Evolutionary conservation across 2,113 vertebrate genomes (phyloP).

Genomic region (Lampris incognitus): DNA sequence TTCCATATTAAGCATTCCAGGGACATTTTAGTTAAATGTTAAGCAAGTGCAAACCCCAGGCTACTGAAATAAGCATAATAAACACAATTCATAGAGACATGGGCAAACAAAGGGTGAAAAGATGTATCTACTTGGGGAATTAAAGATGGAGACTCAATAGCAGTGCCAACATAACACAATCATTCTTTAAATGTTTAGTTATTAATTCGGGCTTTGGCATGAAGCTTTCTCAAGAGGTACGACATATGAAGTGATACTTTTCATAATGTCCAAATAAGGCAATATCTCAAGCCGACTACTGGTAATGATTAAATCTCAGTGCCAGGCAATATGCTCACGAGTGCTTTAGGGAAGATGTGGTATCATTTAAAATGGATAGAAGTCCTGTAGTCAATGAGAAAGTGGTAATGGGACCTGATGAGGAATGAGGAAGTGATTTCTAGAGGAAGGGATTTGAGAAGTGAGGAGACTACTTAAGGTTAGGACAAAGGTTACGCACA

Average conservation of each 20-base stretch:
- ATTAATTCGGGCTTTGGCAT: not conserved
- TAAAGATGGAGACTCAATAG: not conserved
- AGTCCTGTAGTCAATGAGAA: not conserved
- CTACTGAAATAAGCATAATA: slow-evolving; percentile 13
- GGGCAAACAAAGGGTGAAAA: not conserved
- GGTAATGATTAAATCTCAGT: not conserved
- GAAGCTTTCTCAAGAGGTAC: not conserved
- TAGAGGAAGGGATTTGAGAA: not conserved
- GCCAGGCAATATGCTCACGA: not conserved
- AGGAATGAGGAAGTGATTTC: not conserved
- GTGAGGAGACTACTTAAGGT: not conserved
- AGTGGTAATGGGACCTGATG: not conserved
- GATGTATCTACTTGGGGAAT: slow-evolving; percentile 6
- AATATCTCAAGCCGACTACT: not conserved
- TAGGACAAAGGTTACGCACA: not conserved
- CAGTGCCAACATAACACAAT: not conserved
- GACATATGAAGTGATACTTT: not conserved
- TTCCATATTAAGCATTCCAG: no score
- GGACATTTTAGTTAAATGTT: not conserved
- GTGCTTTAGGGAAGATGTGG: not conserved
- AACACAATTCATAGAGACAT: not conserved
- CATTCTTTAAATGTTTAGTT: not conserved
- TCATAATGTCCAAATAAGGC: not conserved
- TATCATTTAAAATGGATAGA: not conserved
- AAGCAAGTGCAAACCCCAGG: slow-evolving; percentile 21